Evolutionary conservation across 2,113 vertebrate genomes (phyloP).

Genomic region (Hyperopisus bebe): DNA sequence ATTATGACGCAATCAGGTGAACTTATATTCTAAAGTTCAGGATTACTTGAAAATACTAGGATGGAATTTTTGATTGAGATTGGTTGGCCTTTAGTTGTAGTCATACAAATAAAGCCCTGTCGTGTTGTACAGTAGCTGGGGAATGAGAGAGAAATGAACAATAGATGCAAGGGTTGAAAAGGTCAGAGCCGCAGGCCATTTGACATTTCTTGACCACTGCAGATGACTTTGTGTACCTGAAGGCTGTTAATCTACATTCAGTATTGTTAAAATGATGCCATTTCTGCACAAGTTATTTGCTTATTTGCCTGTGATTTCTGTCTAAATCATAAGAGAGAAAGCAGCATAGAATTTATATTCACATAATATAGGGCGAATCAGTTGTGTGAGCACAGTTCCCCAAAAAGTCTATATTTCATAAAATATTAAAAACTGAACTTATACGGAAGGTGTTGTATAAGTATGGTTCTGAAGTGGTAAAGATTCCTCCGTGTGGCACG

Average conservation of each 20-base stretch:
- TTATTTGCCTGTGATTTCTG: background rate
- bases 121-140: background rate
- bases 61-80: slow-evolving; percentile 10
- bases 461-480: background rate
- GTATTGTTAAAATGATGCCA: background rate
- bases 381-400: background rate
- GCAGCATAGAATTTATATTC: background rate
- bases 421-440: background rate
- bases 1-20: background rate
- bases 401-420: background rate
- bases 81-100: slow-evolving; percentile 18
- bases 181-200: slow-evolving; percentile 8
- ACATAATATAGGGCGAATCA: background rate
- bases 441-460: background rate
- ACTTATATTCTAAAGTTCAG: background rate
- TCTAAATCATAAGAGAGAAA: background rate
- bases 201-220: slow-evolving; percentile 22
- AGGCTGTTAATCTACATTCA: background rate
- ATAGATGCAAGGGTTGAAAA: slow-evolving; percentile 14
- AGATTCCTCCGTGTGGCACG: background rate
- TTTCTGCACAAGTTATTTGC: background rate
- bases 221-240: slow-evolving; percentile 3
- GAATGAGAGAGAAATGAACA: background rate
- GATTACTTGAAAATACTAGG: background rate
- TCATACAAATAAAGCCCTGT: slow-evolving; percentile 12